phyloP scores from a whole-genome alignment of 1,140 invertebrate species.

The Helicoverpa zea region DNA sequence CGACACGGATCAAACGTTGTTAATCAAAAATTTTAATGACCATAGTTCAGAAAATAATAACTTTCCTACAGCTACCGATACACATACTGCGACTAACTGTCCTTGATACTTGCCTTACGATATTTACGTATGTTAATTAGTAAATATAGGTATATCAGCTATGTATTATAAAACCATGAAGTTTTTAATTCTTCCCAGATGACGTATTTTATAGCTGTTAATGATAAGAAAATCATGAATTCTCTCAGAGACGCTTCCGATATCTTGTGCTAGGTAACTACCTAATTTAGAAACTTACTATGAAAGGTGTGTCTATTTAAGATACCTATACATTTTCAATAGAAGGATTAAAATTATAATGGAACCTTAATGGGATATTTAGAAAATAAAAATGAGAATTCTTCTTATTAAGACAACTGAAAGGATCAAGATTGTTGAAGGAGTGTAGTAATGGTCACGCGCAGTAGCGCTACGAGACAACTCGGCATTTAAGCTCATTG shows the following conservation, averaged over 20 bases:
- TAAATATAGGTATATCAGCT: too few species aligned
- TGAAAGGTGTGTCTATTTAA: too few species aligned
- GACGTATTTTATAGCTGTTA: too few species aligned
- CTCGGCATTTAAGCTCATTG: constrained; percentile 83
- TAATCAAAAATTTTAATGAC: constrained; percentile 87
- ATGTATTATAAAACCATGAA: too few species aligned
- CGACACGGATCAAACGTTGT: constrained; percentile 84
- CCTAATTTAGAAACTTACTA: not conserved
- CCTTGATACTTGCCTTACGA: constrained; percentile 65
- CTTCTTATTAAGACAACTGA: constrained; percentile 1
- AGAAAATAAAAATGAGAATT: not conserved
- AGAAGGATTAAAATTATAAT: too few species aligned
- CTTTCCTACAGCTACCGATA: constrained; percentile 78
- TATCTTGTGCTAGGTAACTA: not conserved
- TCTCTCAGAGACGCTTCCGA: not conserved
- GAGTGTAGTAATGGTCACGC: constrained; percentile 63
- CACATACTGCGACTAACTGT: constrained; percentile 52
- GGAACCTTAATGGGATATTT: not conserved
- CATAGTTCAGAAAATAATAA: constrained; percentile 87
- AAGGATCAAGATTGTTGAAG: constrained; percentile 71
- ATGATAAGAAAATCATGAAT: too few species aligned
- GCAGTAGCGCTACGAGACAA: constrained; percentile 76
- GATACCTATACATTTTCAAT: too few species aligned
- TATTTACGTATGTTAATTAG: not conserved
- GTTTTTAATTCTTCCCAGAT: too few species aligned